phyloP scores from a whole-genome alignment of 2,888 invertebrate species.

The Scaptomyza caliginosa region DNA sequence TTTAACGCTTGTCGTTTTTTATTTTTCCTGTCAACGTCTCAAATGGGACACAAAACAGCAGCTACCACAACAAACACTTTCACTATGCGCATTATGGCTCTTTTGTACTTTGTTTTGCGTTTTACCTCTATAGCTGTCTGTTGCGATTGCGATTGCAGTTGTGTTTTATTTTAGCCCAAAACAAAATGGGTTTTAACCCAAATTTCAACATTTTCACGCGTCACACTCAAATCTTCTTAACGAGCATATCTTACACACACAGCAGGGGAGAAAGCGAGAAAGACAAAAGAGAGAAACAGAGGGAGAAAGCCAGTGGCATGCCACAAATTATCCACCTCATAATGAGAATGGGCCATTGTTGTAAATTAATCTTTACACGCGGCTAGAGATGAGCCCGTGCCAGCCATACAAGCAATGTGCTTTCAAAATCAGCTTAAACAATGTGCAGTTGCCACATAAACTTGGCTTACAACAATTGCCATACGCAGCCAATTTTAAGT shows the following conservation, averaged over 20 bases:
- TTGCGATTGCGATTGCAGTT: conserved; percentile 2
- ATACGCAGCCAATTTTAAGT: conserved; percentile 16
- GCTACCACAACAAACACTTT: conserved; percentile 49
- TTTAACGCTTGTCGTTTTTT: conserved; percentile 29
- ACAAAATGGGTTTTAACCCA: conserved; percentile 56
- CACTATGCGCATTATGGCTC: conserved; percentile 49
- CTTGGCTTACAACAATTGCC: conserved; percentile 7
- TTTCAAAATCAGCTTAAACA: conserved; percentile 28
- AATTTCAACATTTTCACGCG: not conserved
- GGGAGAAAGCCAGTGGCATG: conserved; percentile 10
- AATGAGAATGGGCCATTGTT: not conserved
- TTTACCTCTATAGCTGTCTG: not conserved
- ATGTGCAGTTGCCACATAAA: conserved; percentile 26
- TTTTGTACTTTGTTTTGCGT: conserved; percentile 15
- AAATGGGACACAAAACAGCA: conserved; percentile 17
- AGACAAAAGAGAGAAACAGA: not conserved
- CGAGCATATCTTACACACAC: not conserved
- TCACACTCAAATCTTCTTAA: not conserved
- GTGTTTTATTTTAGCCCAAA: conserved; percentile 53
- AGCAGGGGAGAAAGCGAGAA: not conserved
- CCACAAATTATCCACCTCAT: conserved; percentile 6
- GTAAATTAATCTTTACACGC: conserved; percentile 24
- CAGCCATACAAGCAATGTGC: not conserved
- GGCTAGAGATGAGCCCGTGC: conserved; percentile 6
- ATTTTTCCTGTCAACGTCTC: conserved; percentile 33